Percentiles rank a stretch among this genome's conserved stretches.
Conservation (phyloP, 1,140 invertebrate species). For the Neodiprion lecontei region DNA sequence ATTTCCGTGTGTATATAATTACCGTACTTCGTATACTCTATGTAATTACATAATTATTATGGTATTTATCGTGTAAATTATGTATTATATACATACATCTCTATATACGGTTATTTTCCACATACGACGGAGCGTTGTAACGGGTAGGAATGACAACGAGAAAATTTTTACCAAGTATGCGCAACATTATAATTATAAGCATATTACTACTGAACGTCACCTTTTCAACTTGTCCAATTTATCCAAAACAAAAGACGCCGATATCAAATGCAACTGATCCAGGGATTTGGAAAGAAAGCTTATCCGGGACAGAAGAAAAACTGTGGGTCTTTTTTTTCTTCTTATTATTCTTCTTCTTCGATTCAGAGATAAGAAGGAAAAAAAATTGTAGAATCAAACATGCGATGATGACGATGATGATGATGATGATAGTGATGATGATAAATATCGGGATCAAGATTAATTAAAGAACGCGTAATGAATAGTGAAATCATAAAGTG, state of each 20-base stretch:
- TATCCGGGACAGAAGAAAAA: constrained; percentile 28
- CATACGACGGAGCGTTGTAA: neutral
- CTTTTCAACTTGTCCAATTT: constrained; percentile 60
- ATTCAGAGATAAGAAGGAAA: neutral
- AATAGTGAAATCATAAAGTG: constrained; percentile 21
- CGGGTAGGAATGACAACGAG: neutral
- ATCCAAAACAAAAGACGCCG: constrained; percentile 62
- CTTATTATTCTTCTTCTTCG: neutral
- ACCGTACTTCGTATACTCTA: too few relatives aligned
- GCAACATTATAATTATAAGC: neutral
- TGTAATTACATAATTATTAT: too few relatives aligned
- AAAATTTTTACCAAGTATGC: neutral
- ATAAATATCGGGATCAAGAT: too few relatives aligned
- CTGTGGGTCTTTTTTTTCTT: neutral
- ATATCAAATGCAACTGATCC: constrained; percentile 64
- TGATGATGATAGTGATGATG: too few relatives aligned
- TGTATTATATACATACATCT: neutral
- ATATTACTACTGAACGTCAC: constrained; percentile 40
- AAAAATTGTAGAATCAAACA: constrained; percentile 18
- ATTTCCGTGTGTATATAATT: too few relatives aligned
- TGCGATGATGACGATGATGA: too few relatives aligned
- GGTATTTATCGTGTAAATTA: neutral
- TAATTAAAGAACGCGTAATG: too few relatives aligned
- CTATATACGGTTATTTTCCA: neutral
- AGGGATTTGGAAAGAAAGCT: constrained; percentile 63